Evolutionary conservation across 2,113 vertebrate genomes (phyloP), one percentile per base, ranked within the genome.

Genomic region (Pardalotus punctatus): DNA sequence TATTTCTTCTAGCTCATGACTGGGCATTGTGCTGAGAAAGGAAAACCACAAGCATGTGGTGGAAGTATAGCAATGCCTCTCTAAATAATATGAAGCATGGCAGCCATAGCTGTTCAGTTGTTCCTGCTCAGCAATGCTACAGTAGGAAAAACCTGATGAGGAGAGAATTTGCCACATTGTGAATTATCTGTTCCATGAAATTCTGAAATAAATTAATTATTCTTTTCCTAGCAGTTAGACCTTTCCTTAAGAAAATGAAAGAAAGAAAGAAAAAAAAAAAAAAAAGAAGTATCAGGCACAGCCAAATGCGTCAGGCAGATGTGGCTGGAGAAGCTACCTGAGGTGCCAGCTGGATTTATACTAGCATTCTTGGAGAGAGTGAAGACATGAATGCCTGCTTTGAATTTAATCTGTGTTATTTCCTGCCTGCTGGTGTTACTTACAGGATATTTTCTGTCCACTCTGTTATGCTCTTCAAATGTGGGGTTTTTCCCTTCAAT

Each of bases 251-350:
- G 45, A 33, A 84, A 64, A 74, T 48, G 56, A 50, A 45, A 58
- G 31, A 61, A 58, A 73, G 48, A 61, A 51, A 56, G 10, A 85
- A 90, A 72, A 36, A 48, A 51, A 62, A 42, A 60, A 57, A 62
- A 42, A 57, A 73, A 86, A 64, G 36, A 45, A 51, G 21, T 25
- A 58, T 76, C 61, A 88, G 72, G 83, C 62, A 70, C 56, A 80
- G 97, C 97, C 97, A 98, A 98, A 97, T 97, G 96, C 61, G 1
- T 98, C 97, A 97, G 97, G 95, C 97, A 98, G 97, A 98, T 97
- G 97, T 97, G 97, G 97, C 97, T 96, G 89, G 83, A 96, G 91
- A 95, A 94, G 89, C 77, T 96, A 97, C 97, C 97, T 97, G 94
- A 94, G 87, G 65, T 97, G 97, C 97, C 97, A 98, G 97, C 96